Base-by-base conservation (phyloP, 2,113 vertebrate genomes). In the Guaruba guarouba region DNA sequence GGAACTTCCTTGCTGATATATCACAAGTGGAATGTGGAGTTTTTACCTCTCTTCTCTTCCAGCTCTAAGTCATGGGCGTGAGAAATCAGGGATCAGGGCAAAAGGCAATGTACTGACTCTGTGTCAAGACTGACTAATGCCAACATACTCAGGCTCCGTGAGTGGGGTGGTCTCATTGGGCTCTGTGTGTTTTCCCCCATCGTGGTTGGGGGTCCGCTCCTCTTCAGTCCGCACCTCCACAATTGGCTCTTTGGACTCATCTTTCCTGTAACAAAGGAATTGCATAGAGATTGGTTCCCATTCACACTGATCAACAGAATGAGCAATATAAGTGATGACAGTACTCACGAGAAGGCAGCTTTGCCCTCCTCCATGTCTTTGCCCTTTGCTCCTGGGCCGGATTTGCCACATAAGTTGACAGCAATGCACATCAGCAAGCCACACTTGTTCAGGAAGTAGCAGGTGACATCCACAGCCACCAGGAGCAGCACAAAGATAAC, bases 361-460 rank as follows among this genome's bases (percentile, higher is more conserved):
- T 99, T 99, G 82, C 99, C 99, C 94, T 99, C 98, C 86, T 99
- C 99, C 93, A 99, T 97, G 98, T 99, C 98, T 90, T 99, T 99
- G 87, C 98, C 98, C 97, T 99, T 99, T 86, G 98, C 98, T 9
- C 99, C 98, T 0, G 99, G 98, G 61, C 98, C 99, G 0, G 99
- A 97, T 68, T 99, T 99, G 31, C 99, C 99, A 1, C 99, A 99
- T 77, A 99, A 96, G 97, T 99, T 99, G 61, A 99, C 99, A 0
- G 99, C 99, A 14, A 99, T 99, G 97, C 99, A 99, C 99, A 99
- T 99, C 74, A 99, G 98, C 93, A 99, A 98, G 88, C 99, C 99
- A 3, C 99, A 99, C 97, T 99, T 99, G 98, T 99, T 99, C 93
- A 99, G 97, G 98, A 99, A 99, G 98, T 98, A 99, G 97, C 99